phyloP scores from a whole-genome alignment of 2,888 invertebrate genomes.

The Pseudococcus viburni region DNA sequence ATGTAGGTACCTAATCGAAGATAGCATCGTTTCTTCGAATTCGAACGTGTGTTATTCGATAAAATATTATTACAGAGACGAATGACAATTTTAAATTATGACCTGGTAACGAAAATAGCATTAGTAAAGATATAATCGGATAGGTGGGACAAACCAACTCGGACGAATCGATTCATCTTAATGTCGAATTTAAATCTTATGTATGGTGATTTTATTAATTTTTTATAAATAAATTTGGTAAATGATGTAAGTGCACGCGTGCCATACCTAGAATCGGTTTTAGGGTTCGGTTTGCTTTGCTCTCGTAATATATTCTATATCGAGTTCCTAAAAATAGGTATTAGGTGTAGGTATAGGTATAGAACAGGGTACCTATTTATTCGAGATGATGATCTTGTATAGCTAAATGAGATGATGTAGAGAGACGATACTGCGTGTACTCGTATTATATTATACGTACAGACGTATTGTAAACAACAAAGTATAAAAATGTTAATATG shows the following conservation, averaged over 20 bases:
- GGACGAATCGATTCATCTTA: not conserved
- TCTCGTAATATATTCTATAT: too few species aligned
- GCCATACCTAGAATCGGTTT: not conserved
- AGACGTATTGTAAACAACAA: constrained; percentile 3
- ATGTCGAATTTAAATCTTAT: not conserved
- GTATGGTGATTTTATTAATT: not conserved
- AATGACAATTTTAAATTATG: not conserved
- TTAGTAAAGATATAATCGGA: not conserved
- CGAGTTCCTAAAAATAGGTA: too few species aligned
- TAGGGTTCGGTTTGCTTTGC: not conserved
- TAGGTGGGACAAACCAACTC: not conserved
- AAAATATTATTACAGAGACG: not conserved
- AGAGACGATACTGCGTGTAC: not conserved
- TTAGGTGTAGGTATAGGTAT: not conserved
- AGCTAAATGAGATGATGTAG: not conserved
- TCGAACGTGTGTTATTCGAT: not conserved
- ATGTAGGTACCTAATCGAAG: not conserved
- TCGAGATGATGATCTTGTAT: not conserved
- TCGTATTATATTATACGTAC: not conserved
- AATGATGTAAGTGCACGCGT: constrained; percentile 1
- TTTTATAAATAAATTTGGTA: not conserved
- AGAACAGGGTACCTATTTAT: not conserved
- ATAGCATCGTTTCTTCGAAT: too few species aligned
- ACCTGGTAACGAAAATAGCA: not conserved
- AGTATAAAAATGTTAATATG: not conserved